Conservation (phyloP, 1,140 invertebrate species). For the Pogonomyrmex barbatus region DNA sequence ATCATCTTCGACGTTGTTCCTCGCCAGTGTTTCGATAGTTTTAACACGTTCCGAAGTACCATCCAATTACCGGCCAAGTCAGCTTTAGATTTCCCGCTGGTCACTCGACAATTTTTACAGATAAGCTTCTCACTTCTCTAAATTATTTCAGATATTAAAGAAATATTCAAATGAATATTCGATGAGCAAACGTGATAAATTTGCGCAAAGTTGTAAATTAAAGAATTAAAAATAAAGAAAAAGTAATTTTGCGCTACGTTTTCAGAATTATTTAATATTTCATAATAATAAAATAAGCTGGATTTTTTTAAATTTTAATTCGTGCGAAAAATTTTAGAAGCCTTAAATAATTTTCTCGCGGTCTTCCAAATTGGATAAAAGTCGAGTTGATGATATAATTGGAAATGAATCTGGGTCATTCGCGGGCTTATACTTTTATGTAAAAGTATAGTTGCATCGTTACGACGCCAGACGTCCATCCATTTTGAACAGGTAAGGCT, state of each 20-base stretch:
- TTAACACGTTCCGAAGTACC: constrained; percentile 58
- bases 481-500: constrained; percentile 26
- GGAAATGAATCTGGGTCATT: constrained; percentile 23
- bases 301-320: neutral
- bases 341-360: neutral
- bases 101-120: neutral
- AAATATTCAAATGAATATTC: neutral
- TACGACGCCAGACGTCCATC: neutral
- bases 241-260: neutral
- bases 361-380: constrained; percentile 37
- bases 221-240: neutral
- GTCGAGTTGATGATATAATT: constrained; percentile 29
- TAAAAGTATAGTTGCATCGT: constrained; percentile 30
- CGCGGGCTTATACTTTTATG: neutral
- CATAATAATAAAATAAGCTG: neutral
- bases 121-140: neutral
- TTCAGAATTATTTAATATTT: neutral
- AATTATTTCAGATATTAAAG: neutral
- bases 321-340: neutral
- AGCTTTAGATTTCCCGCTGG: constrained; percentile 2
- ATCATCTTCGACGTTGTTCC: constrained; percentile 67
- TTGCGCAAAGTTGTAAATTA: neutral
- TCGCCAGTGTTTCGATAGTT: constrained; percentile 64
- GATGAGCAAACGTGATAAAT: neutral
- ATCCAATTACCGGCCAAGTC: constrained; percentile 71